Conservation (phyloP, 2,113 vertebrate genomes). For the Struthio camelus region DNA sequence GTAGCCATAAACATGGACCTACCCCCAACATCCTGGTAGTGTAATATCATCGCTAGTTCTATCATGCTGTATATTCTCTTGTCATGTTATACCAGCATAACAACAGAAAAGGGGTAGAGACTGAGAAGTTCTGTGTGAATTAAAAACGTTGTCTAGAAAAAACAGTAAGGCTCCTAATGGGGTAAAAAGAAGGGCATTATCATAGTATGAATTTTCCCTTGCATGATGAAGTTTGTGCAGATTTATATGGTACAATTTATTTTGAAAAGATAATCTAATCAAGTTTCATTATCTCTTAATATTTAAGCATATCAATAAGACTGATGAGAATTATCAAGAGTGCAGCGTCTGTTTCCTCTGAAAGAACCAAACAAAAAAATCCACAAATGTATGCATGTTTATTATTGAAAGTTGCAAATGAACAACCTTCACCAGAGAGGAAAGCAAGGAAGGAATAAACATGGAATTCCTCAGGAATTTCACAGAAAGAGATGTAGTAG, state of each 20-base stretch:
- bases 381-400: not conserved
- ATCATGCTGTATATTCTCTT: not conserved
- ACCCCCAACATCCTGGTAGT: not conserved
- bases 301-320: not conserved
- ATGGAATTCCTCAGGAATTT: not conserved
- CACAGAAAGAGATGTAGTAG: not conserved
- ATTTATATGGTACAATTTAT: not conserved
- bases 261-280: not conserved
- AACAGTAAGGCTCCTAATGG: not conserved
- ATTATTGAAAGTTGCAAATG: not conserved
- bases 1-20: not conserved
- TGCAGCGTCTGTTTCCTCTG: not conserved
- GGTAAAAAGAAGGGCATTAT: not conserved
- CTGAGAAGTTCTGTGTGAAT: not conserved
- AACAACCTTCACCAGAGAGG: fast-evolving
- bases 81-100: not conserved
- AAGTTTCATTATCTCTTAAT: not conserved
- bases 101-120: not conserved
- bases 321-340: not conserved
- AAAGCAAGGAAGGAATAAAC: not conserved
- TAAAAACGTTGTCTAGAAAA: not conserved
- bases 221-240: not conserved
- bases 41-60: not conserved
- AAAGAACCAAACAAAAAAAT: not conserved
- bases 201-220: not conserved